phyloP scores from a whole-genome alignment of 2,797 vertebrate species.

The Poecilia gillii region DNA sequence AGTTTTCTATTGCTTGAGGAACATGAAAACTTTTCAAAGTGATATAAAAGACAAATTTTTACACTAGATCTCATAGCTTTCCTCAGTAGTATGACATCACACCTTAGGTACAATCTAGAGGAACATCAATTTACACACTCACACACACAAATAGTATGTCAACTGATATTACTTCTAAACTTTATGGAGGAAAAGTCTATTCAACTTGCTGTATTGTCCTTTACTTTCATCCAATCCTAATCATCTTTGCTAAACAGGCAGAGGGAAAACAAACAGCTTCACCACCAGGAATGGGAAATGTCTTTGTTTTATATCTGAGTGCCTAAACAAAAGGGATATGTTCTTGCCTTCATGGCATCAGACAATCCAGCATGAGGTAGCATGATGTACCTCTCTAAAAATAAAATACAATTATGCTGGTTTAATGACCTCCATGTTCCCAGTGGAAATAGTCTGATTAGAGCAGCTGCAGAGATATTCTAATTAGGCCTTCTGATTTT shows the following conservation, averaged over 20 bases:
- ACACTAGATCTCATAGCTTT: not conserved
- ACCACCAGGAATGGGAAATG: not conserved
- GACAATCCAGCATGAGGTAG: slow-evolving; percentile 61
- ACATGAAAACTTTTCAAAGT: not conserved
- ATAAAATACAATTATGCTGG: slow-evolving; percentile 84
- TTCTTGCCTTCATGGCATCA: slow-evolving; percentile 34
- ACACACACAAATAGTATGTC: not conserved
- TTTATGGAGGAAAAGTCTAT: not conserved
- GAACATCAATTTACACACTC: not conserved
- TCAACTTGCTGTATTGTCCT: not conserved
- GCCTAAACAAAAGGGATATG: slow-evolving; percentile 6
- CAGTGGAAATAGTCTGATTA: slow-evolving; percentile 80
- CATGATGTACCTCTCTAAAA: slow-evolving; percentile 79
- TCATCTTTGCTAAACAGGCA: not conserved
- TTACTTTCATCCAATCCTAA: not conserved
- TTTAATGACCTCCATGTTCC: slow-evolving; percentile 79
- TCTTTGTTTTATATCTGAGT: not conserved
- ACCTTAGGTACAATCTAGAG: not conserved
- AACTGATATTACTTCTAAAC: not conserved
- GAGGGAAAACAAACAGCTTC: slow-evolving; percentile 3
- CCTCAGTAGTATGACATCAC: not conserved
- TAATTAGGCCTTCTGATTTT: slow-evolving; percentile 74
- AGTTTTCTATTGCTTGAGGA: not conserved
- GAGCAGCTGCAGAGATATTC: slow-evolving; percentile 71
- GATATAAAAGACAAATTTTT: not conserved